Percentiles rank a stretch among this genome's conserved stretches.
These are phyloP conservation scores for Euphydryas editha DNA, from an alignment of 2,888 invertebrate genomes.

Conservation along the genomic window DNA sequence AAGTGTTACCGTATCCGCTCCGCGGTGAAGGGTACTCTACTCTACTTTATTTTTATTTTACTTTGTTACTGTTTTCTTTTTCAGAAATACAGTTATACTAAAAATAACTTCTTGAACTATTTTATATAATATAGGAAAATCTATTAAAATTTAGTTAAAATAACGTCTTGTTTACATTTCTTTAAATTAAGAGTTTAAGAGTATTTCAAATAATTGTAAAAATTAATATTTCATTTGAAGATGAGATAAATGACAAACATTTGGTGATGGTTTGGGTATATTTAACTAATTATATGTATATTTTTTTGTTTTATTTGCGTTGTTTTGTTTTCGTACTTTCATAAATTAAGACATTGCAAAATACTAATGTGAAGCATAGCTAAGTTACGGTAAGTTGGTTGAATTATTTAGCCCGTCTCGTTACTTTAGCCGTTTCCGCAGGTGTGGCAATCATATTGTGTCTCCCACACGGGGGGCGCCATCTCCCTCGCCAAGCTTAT, in stretches of 20 bases:
- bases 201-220: too few relatives aligned
- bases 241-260: too few relatives aligned
- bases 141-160: too few relatives aligned
- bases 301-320: background rate
- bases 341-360: slow-evolving; percentile 9
- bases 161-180: background rate
- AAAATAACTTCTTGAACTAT: too few relatives aligned
- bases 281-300: too few relatives aligned
- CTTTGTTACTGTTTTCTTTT: background rate
- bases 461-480: slow-evolving; percentile 59
- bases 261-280: too few relatives aligned
- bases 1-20: slow-evolving; percentile 63
- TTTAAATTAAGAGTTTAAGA: background rate
- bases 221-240: too few relatives aligned
- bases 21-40: slow-evolving; percentile 61
- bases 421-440: slow-evolving; percentile 81
- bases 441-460: slow-evolving; percentile 83
- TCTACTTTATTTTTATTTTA: slow-evolving; percentile 53
- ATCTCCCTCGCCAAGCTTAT: slow-evolving; percentile 69
- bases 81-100: background rate
- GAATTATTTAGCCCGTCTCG: slow-evolving; percentile 82
- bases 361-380: slow-evolving; percentile 59
- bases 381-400: slow-evolving; percentile 61
- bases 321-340: background rate
- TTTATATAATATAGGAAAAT: too few relatives aligned